phyloP scores from a whole-genome alignment of 2,888 invertebrate genomes.

The Chrysomela aeneicollis region DNA sequence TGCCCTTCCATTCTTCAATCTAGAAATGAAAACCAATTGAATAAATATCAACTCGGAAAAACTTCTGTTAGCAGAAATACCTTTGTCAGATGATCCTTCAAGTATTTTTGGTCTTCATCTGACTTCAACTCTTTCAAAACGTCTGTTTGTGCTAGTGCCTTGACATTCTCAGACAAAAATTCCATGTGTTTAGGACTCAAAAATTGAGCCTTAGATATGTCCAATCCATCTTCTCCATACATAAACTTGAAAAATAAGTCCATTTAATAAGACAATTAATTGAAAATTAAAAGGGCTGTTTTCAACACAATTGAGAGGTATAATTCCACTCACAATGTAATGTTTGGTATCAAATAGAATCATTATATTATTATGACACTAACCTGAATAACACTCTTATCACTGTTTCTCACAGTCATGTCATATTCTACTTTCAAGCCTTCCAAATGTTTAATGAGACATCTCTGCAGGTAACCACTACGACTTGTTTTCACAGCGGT shows the following conservation, averaged over 20 bases:
- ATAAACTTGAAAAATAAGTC: constrained; percentile 69
- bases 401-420: constrained; percentile 93
- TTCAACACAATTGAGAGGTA: too few species aligned
- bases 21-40: constrained; percentile 37
- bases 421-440: constrained; percentile 94
- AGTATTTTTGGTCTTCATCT: constrained; percentile 62
- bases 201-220: constrained; percentile 87
- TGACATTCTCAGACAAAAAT: constrained; percentile 84
- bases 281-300: too few species aligned
- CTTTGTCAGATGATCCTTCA: constrained; percentile 68
- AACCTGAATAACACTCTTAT: constrained; percentile 89
- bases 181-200: constrained; percentile 77
- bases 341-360: too few species aligned
- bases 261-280: too few species aligned
- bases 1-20: constrained; percentile 70
- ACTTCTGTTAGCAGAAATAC: constrained; percentile 43
- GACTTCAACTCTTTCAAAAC: constrained; percentile 68
- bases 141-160: constrained; percentile 69
- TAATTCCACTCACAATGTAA: too few species aligned
- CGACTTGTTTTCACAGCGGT: constrained; percentile 99
- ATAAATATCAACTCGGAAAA: neutral
- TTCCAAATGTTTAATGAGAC: constrained; percentile 97
- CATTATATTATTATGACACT: constrained; percentile 17
- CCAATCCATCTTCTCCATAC: constrained; percentile 94
- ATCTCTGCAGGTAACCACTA: constrained; percentile 96